Conservation (phyloP, 2,113 vertebrate genomes). For the Daubentonia madagascariensis region DNA sequence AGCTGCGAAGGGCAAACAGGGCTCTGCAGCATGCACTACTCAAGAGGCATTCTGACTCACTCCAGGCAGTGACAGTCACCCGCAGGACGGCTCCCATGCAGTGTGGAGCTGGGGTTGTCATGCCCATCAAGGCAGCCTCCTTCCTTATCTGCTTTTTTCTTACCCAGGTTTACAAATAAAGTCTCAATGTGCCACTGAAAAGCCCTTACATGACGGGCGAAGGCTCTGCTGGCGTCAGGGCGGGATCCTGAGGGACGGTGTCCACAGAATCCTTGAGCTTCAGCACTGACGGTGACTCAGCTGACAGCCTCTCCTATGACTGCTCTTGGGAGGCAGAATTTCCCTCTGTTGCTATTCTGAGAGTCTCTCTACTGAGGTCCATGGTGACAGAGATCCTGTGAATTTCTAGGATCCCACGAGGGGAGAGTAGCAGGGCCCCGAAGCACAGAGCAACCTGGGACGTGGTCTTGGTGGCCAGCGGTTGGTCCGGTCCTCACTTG, state of each 20-base stretch:
- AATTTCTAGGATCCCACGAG: neutral
- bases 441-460: neutral
- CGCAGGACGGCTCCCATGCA: neutral
- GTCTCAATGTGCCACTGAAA: no score
- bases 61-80: neutral
- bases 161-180: neutral
- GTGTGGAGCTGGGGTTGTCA: rapidly evolving
- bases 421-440: neutral
- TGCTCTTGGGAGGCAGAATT: neutral
- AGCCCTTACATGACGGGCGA: rapidly evolving
- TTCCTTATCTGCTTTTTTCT: neutral
- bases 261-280: neutral
- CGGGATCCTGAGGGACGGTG: rapidly evolving
- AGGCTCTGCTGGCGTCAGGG: neutral
- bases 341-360: neutral
- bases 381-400: neutral
- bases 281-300: neutral
- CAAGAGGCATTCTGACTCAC: neutral
- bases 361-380: neutral
- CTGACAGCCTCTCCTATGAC: neutral
- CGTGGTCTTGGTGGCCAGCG: neutral
- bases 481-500: neutral
- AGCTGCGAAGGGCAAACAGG: neutral
- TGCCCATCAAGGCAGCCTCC: neutral
- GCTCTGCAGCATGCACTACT: no score